Evolutionary conservation across 2,113 vertebrate species (phyloP).

Genomic region (Chascanopsetta lugubris): DNA sequence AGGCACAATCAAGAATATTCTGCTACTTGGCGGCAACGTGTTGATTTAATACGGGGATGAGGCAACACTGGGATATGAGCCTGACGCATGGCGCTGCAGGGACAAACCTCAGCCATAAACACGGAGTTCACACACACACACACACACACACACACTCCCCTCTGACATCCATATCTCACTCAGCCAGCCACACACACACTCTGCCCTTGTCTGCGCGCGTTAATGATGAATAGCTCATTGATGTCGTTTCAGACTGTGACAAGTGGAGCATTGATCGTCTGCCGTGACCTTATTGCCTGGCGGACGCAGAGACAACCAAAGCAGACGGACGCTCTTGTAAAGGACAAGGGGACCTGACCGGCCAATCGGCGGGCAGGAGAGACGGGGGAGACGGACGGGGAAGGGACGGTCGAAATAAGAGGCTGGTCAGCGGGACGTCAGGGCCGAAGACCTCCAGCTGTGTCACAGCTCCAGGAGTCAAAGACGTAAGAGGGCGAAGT

Average conservation of each 20-base stretch:
- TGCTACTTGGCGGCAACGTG: not conserved
- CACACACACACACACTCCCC: constrained; percentile 34
- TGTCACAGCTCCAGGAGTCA: no score
- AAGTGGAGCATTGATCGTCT: constrained; percentile 68
- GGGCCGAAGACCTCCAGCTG: no score
- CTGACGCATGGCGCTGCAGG: not conserved
- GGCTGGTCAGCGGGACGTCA: no score
- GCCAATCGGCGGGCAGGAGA: constrained; percentile 22
- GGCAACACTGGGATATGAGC: not conserved
- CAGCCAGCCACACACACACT: constrained; percentile 7
- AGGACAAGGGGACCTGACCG: constrained; percentile 23
- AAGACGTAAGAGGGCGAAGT: no score
- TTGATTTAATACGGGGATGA: not conserved
- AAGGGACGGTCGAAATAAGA: constrained; percentile 14
- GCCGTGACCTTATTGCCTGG: constrained; percentile 51
- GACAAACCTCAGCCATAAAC: constrained; percentile 17
- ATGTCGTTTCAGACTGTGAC: constrained; percentile 50
- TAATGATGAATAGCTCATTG: constrained; percentile 64
- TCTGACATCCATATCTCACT: constrained; percentile 32
- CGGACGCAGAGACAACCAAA: constrained; percentile 37
- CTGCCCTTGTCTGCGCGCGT: constrained; percentile 45
- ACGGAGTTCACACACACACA: constrained; percentile 14
- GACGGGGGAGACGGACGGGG: not conserved
- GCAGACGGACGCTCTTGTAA: constrained; percentile 46
- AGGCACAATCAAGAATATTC: constrained; percentile 1